A percentile compares a stretch with the other conserved stretches of the same genome.
Evolutionary conservation across 2,888 invertebrate species (phyloP).

Genomic region (Philereme transversata): DNA sequence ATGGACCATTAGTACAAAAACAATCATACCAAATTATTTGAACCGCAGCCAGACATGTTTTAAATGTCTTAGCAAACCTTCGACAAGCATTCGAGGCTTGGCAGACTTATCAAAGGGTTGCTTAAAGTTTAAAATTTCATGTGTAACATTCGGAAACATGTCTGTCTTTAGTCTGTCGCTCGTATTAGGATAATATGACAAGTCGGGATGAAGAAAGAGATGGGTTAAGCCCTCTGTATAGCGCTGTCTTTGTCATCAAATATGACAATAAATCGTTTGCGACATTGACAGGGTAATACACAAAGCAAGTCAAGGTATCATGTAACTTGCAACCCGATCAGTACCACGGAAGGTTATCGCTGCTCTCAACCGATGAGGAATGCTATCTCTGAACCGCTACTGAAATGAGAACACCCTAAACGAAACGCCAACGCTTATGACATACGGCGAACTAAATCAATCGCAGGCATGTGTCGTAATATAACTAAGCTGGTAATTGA

Average conservation of each 20-base stretch:
- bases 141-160: no score
- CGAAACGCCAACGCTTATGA: no score
- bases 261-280: background rate
- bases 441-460: no score
- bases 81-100: no score
- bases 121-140: no score
- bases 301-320: background rate
- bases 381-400: constrained; percentile 1
- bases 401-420: background rate
- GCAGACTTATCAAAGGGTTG: no score
- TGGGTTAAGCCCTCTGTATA: background rate
- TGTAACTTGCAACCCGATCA: constrained; percentile 2
- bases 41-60: constrained; percentile 1
- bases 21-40: constrained; percentile 2
- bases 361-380: background rate
- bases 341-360: background rate
- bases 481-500: no score
- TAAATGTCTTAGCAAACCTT: no score
- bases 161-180: no score
- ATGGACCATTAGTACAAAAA: constrained; percentile 29
- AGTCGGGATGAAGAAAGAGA: constrained; percentile 10
- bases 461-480: no score
- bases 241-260: background rate
- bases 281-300: background rate
- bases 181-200: background rate